Evolutionary conservation across 2,888 invertebrate species (phyloP).

Genomic region (Chrysopilus asiliformis): DNA sequence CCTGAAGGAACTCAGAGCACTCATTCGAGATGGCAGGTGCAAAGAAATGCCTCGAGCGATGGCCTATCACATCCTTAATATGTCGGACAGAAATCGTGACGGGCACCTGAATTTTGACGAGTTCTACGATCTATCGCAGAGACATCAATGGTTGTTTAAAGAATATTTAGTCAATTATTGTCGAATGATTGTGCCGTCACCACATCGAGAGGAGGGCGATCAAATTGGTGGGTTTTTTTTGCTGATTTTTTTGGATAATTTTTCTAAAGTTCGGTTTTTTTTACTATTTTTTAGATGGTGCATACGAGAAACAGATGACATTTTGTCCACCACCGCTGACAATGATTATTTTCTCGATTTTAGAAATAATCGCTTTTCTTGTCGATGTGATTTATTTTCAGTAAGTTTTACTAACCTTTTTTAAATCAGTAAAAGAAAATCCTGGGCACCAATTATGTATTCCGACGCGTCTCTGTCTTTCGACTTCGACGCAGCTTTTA

Average conservation of each 20-base stretch:
- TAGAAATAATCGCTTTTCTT: slow-evolving; percentile 67
- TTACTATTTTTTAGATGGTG: slow-evolving; percentile 49
- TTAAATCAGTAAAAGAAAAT: slow-evolving; percentile 20
- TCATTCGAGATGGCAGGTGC: slow-evolving; percentile 29
- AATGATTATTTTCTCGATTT: slow-evolving; percentile 77
- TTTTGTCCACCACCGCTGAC: slow-evolving; percentile 87
- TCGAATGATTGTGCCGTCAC: slow-evolving; percentile 29
- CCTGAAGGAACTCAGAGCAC: slow-evolving; percentile 44
- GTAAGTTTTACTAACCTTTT: slow-evolving; percentile 25
- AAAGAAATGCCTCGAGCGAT: slow-evolving; percentile 55
- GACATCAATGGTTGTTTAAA: slow-evolving; percentile 37
- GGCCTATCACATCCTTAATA: slow-evolving; percentile 50
- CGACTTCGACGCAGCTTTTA: no score
- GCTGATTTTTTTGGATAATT: slow-evolving; percentile 33
- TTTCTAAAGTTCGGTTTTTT: slow-evolving; percentile 54
- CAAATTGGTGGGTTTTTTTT: slow-evolving; percentile 23
- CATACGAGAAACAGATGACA: slow-evolving; percentile 82
- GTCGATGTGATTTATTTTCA: slow-evolving; percentile 33
- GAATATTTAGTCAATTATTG: slow-evolving; percentile 29
- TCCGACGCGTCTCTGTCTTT: no score
- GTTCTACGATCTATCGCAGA: slow-evolving; percentile 48
- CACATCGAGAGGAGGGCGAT: slow-evolving; percentile 29
- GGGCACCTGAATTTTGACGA: slow-evolving; percentile 53
- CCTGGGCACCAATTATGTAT: no score
- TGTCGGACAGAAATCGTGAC: slow-evolving; percentile 50